Evolutionary conservation across 2,113 vertebrate genomes (phyloP).

Genomic region (Rhadina sibilatrix): DNA sequence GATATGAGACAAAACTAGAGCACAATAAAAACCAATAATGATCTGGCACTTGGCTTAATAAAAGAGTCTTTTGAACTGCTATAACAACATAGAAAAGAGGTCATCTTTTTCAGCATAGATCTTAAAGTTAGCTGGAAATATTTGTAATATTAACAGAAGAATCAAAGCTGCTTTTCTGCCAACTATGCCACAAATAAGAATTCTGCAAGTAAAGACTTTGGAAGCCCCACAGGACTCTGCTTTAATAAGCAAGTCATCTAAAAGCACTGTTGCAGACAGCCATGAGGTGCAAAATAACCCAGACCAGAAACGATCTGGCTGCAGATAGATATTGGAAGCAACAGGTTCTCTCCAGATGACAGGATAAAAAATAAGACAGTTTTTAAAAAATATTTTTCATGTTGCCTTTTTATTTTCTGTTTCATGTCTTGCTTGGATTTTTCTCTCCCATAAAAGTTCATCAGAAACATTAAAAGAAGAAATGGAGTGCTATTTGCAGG

Average conservation of each 20-base stretch:
- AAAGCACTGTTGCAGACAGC: constrained; percentile 8
- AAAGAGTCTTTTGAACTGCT: constrained; percentile 47
- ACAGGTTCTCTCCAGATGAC: constrained; percentile 10
- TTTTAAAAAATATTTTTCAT: constrained; percentile 11
- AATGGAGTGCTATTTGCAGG: not conserved
- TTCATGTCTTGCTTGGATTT: constrained; percentile 10
- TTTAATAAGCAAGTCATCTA: constrained; percentile 21
- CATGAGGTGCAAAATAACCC: not conserved
- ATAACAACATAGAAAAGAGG: not conserved
- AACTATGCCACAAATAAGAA: constrained; percentile 12
- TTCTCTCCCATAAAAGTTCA: not conserved
- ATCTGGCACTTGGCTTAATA: constrained; percentile 12
- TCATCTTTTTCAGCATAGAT: constrained; percentile 6
- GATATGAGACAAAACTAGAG: constrained; percentile 39
- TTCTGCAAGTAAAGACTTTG: not conserved
- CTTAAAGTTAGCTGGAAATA: constrained; percentile 62
- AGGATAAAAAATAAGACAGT: not conserved
- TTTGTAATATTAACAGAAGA: constrained; percentile 36
- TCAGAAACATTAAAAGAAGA: constrained; percentile 23
- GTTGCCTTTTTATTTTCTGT: constrained; percentile 28
- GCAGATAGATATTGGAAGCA: not conserved
- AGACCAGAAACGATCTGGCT: not conserved
- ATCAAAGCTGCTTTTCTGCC: constrained; percentile 18
- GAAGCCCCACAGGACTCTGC: not conserved
- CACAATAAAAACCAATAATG: constrained; percentile 58